Percentiles rank a stretch among this genome's conserved stretches.
Conservation (phyloP, 2,888 invertebrate genomes). For the Troilus luridus region DNA sequence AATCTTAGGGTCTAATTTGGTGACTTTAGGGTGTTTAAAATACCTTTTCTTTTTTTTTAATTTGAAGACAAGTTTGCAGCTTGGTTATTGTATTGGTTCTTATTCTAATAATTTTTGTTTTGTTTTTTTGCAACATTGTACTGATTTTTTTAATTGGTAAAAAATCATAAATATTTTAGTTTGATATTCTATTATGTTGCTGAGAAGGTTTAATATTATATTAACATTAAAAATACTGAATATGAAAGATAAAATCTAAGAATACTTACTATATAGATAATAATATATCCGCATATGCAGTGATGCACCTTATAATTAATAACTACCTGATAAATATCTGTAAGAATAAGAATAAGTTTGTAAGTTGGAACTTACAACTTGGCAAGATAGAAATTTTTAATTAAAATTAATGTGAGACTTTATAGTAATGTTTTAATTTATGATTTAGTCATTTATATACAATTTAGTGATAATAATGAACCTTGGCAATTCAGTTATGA, state of each 20-base stretch:
- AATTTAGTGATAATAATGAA: too few species aligned
- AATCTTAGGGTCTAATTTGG: not conserved
- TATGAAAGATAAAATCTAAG: not conserved
- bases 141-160: not conserved
- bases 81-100: not conserved
- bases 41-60: not conserved
- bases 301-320: not conserved
- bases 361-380: too few species aligned
- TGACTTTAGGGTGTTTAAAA: not conserved
- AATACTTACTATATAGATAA: too few species aligned
- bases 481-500: too few species aligned
- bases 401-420: too few species aligned
- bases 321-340: too few species aligned
- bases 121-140: not conserved
- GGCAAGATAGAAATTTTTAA: too few species aligned
- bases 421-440: too few species aligned
- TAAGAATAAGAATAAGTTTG: too few species aligned
- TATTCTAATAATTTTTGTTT: not conserved
- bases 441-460: too few species aligned
- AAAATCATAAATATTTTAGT: not conserved
- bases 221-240: not conserved
- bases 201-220: not conserved
- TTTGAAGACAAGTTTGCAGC: not conserved
- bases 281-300: too few species aligned
- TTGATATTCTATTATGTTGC: not conserved